A percentile compares a stretch with the other conserved stretches of the same genome.
Conservation (phyloP, 2,113 vertebrate species). For the Callaeas wilsoni region DNA sequence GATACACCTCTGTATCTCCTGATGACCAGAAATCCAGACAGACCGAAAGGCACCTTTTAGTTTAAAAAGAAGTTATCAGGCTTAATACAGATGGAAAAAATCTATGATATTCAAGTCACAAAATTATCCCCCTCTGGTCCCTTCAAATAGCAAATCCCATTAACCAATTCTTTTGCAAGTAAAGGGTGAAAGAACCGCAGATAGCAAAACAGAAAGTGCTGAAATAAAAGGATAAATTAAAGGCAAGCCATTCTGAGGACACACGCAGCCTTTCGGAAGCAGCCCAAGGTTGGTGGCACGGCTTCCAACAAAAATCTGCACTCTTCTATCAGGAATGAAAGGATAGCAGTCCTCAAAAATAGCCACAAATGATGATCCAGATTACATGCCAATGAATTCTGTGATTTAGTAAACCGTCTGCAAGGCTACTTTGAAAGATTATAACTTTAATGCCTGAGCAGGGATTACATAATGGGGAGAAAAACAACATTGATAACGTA, state of each 20-base stretch:
- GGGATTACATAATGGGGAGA: not conserved
- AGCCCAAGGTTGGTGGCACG: not conserved
- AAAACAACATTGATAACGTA: not conserved
- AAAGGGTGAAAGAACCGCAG: not conserved
- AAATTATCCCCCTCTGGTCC: not conserved
- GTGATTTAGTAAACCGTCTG: not conserved
- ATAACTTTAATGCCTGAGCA: not conserved
- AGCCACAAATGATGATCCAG: not conserved
- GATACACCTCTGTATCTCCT: not conserved
- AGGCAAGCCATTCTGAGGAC: not conserved
- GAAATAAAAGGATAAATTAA: not conserved
- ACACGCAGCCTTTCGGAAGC: not conserved
- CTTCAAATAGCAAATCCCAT: not conserved
- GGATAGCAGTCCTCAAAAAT: not conserved
- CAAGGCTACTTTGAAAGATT: conserved; percentile 23
- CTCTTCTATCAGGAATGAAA: not conserved
- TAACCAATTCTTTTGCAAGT: not conserved
- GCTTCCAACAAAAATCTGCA: not conserved
- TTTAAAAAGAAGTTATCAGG: not conserved
- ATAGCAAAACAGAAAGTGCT: not conserved
- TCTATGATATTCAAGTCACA: not conserved
- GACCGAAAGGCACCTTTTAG: not conserved
- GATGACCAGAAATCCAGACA: not conserved
- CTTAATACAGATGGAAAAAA: not conserved
- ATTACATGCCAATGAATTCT: not conserved